Evolutionary conservation across 1,140 invertebrate species (phyloP).

Genomic region (Gonioctena quinquepunctata): DNA sequence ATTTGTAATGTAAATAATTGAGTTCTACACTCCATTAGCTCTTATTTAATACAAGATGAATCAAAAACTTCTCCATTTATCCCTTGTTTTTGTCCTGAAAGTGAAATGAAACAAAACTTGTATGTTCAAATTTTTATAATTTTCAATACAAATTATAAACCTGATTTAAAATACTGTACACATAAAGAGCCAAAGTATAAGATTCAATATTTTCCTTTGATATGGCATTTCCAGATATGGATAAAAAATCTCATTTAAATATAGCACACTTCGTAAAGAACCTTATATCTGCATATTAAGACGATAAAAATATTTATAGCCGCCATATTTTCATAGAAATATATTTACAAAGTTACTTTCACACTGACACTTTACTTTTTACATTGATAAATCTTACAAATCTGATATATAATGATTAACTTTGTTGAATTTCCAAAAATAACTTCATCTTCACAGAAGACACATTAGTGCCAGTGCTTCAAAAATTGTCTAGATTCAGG

Average conservation of each 20-base stretch:
- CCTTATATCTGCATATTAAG: conserved; percentile 29
- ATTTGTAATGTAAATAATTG: too few species aligned
- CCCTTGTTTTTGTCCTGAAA: too few species aligned
- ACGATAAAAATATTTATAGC: conserved; percentile 48
- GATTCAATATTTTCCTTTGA: conserved; percentile 56
- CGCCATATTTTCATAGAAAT: conserved; percentile 49
- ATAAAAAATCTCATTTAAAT: conserved; percentile 50
- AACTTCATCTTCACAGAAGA: conserved; percentile 65
- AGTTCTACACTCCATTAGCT: too few species aligned
- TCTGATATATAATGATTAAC: neutral
- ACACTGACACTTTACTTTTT: conserved; percentile 41
- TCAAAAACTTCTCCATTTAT: too few species aligned
- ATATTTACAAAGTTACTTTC: conserved; percentile 43
- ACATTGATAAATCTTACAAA: neutral
- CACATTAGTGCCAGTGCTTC: conserved; percentile 56
- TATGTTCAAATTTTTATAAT: conserved; percentile 66
- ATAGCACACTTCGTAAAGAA: conserved; percentile 48
- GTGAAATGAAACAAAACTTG: conserved; percentile 10
- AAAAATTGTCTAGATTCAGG: conserved; percentile 56
- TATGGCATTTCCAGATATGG: conserved; percentile 69
- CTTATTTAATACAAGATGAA: too few species aligned
- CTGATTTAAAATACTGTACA: conserved; percentile 72
- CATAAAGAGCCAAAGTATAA: conserved; percentile 65
- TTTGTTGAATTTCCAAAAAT: conserved; percentile 48
- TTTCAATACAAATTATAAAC: conserved; percentile 70